Evolutionary conservation across 2,888 invertebrate genomes (phyloP), one percentile per base, ranked within the genome.

Genomic region (Ectemnius lituratus): DNA sequence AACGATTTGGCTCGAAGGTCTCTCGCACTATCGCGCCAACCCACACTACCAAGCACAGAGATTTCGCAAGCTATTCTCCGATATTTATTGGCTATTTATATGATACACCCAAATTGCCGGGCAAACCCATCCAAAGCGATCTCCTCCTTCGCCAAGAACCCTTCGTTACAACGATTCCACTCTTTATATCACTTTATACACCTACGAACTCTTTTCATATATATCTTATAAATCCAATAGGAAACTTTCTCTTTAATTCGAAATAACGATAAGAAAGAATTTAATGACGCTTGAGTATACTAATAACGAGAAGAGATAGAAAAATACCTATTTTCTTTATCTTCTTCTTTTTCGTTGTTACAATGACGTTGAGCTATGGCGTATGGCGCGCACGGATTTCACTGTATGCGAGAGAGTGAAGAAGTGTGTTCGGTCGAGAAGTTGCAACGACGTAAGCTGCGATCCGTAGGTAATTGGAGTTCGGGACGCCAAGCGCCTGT

Each of bases 41-140:
- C 23, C 37, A 16, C 47, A 57, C 6, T n/a, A 47, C 28, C 58
- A 14, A 70, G 45, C 14, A 6, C 20, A 20, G 18, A 60, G 47
- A 47, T 67, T 65, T 61, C 70, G 37, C 68, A 47, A 23, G 60
- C 18, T 62, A 2, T 47, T 61, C 37, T 16, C 65, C 68, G 63
- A 77, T 70, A 75, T 77, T 75, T 64, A 67, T 75, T 58, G 58
- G 62, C 62, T 75, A 75, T 75, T 75, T 71, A 71, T 67, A 67
- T 59, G 27, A 45, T 23, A 46, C 60, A 45, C 61, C 59, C 63
- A 58, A 69, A 74, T 64, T 52, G 63, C 62, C 63, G 67, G 61
- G 70, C 61, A 4, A 14, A 5, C 52, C 52, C 16, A 69, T 63
- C 61, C 58, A 60, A 61, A 56, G 61, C 67, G 61, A 75, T 73